Conservation (phyloP, 2,113 vertebrate genomes). For the Narcine bancroftii region DNA sequence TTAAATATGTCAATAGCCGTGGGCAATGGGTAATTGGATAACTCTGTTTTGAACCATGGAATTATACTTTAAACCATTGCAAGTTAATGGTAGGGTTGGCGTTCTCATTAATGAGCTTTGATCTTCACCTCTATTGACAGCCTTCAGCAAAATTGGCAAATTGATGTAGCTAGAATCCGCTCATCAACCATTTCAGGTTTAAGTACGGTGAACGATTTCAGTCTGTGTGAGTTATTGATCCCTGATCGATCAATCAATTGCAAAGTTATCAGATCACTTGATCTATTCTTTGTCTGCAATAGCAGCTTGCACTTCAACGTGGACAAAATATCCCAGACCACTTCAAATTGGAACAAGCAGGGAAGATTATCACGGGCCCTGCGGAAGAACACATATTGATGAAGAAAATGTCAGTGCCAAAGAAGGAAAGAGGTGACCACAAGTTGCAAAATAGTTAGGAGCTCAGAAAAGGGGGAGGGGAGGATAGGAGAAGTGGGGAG, state of each 20-base stretch:
- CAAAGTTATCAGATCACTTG: not conserved
- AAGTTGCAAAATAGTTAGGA: not conserved
- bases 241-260: not conserved
- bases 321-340: not conserved
- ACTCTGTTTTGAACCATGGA: not conserved
- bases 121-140: not conserved
- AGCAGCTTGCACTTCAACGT: not conserved
- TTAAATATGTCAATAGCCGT: slow-evolving; percentile 28
- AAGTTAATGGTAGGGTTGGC: not conserved
- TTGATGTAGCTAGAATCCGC: too few species aligned
- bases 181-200: not conserved
- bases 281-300: not conserved
- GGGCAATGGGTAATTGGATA: not conserved
- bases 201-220: not conserved
- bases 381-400: too few species aligned
- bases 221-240: not conserved
- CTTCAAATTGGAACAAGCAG: not conserved
- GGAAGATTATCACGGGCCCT: too few species aligned
- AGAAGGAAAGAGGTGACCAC: not conserved
- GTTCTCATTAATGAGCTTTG: not conserved
- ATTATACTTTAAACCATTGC: not conserved
- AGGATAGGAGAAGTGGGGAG: not conserved
- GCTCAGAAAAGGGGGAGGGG: not conserved
- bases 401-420: too few species aligned
- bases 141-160: not conserved